These are phyloP conservation scores for Drosophila auraria DNA, from an alignment of 1,140 invertebrate species.

Conservation along the genomic window DNA sequence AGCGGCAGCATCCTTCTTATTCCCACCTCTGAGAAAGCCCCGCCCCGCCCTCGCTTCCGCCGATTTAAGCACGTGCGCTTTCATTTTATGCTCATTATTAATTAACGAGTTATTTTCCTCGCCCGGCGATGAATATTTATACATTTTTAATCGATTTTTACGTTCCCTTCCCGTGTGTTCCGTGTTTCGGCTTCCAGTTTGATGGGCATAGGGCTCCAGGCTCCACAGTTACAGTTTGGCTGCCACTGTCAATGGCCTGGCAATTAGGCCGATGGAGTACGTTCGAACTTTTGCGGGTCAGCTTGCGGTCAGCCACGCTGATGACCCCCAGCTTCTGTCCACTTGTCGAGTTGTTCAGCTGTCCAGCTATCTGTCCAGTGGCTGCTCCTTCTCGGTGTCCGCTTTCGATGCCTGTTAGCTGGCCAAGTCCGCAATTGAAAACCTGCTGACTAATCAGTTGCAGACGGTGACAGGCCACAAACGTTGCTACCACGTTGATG, in stretches of 20 bases:
- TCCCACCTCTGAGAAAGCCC: background rate
- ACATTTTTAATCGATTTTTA: conserved; percentile 77
- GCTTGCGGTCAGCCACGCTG: conserved; percentile 25
- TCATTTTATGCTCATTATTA: conserved; percentile 79
- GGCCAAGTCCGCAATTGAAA: conserved; percentile 32
- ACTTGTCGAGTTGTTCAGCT: conserved; percentile 6
- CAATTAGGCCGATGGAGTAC: conserved; percentile 29
- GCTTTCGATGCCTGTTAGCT: conserved; percentile 6
- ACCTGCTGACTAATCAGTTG: conserved; percentile 73
- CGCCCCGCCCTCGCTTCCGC: background rate
- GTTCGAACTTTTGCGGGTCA: conserved; percentile 30
- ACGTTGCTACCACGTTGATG: conserved; percentile 15
- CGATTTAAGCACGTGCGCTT: conserved; percentile 65
- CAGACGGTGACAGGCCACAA: conserved; percentile 59
- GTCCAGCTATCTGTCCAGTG: conserved; percentile 9
- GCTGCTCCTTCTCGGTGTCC: conserved; percentile 18
- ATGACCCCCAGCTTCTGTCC: background rate
- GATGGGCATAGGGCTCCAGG: background rate
- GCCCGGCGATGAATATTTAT: conserved; percentile 72
- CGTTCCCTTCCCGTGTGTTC: background rate
- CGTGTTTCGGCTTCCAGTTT: conserved; percentile 10
- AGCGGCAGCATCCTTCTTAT: conserved; percentile 6
- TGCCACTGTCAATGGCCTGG: background rate
- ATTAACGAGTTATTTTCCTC: conserved; percentile 81
- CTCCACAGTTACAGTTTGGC: conserved; percentile 6